Evolutionary conservation across 2,797 vertebrate genomes (phyloP), one percentile per base, ranked within the genome.

Genomic region (Melanogrammus aeglefinus): DNA sequence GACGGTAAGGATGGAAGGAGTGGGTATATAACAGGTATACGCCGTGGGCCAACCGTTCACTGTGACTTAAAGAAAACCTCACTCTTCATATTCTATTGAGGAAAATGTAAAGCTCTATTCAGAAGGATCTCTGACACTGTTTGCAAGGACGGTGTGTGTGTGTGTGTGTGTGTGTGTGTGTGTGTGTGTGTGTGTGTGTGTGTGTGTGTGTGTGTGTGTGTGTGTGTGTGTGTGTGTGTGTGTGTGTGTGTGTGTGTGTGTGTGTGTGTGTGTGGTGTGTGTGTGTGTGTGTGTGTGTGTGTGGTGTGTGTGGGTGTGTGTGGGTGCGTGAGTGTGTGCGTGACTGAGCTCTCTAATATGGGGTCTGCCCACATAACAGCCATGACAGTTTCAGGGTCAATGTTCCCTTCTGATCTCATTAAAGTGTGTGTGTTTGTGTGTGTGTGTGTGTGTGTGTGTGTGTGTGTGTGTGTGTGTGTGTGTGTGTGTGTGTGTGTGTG

Each of bases 371-470:
- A 77, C 10, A 51, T 69, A 76, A 80, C 21, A 24, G 79, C 72
- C 77, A 51, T 63, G 72, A 29, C 70, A 41, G 82, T 86, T 83
- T 81, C 79, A 83, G 79, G 86, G 84, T 89, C 86, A 88, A 18
- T 36, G 80, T 83, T 87, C 80, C 85, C 72, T 76, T 84, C 76
- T 51, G 78, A 83, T 78, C 81, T 88, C 80, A 83, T 87, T 83
- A 83, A 44, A 84, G 77, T 83, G 83, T 77, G 24, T 80, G 74
- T 44, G 12, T 77, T 78, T 74, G 78, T 81, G 78, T 79, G 71
- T 81, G 70, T 72, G 71, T 63, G 27, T 12, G 7, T 33, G 44
- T 31, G 71, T 74, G 71, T 38, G n/a, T 33, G 73, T 27, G 74
- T 57, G 78, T 72, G 31, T 63, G 66, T 47, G 27, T 83, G 83